Evolutionary conservation across 2,113 vertebrate species (phyloP), one percentile per base, ranked within the genome.

Genomic region (Prunella fulvescens): DNA sequence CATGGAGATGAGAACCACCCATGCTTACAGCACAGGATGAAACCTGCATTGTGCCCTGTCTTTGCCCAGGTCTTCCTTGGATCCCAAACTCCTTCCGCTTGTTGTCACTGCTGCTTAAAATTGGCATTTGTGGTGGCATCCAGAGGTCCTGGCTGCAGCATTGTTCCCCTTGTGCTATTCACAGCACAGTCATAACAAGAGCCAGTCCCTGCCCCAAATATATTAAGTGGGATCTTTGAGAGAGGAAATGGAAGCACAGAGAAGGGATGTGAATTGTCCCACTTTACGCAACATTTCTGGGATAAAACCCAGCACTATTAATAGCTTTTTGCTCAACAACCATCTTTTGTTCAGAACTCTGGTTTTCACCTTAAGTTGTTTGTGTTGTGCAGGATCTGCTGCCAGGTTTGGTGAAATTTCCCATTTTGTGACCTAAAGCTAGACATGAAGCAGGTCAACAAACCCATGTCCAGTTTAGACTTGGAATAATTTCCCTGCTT

Each of bases 281-380:
- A 65, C 65, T 95, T 96, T 97, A 71, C 70, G 81, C 94, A 97
- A 96, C 22, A 57, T 76, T 96, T 96, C 96, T 95, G 94, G 96
- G 96, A 91, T 71, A 92, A 87, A 95, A 76, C 93, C 95, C 95
- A 97, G 65, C 39, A 84, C 94, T 96, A 97, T 95, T 94, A 96
- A 96, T 95, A 97, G 89, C 40, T 57, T 83, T 96, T 95, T 96
- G 93, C 84, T 95, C 91, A 96, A 96, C 73, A 94, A 45, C 61
- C 40, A 24, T 95, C 91, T 92, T 96, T 96, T 95, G 95, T 96
- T 96, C 81, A 64, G 81, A 89, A 50, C 40, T 87, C 91, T 87
- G 81, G 14, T 81, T 87, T 93, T 95, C 86, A 96, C 96, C 96
- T 96, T 96, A 91, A 83, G 31, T 74, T 95, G 81, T 95, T 86